Evolutionary conservation across 1,140 invertebrate species (phyloP), one percentile per base, ranked within the genome.

Genomic region (Grapholita molesta): DNA sequence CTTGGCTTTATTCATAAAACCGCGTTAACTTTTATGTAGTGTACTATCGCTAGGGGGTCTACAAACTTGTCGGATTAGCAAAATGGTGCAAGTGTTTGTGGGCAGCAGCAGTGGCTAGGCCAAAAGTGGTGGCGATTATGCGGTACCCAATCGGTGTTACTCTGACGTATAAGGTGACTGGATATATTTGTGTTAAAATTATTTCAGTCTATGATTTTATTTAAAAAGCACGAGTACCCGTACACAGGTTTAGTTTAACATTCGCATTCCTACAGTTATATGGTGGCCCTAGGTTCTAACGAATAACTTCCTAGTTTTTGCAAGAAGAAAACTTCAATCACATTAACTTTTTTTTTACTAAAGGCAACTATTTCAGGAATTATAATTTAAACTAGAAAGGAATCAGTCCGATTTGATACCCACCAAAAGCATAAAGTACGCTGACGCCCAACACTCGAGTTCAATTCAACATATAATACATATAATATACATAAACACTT

Each of bases 1-100:
- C 23, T 18, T 57, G 15, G 25, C 55, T 71, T 33, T 57, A 66
- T 64, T 69, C 67, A 72, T 70, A 68, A 69, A 71, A 48, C n/a
- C 35, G 70, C 67, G 66, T 74, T 68, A 48, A 74, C 61, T 66
- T 71, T 70, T 72, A 70, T 61, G 55, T 61, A 25, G 55, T 61
- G 55, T 61, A 30, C 0, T 32, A 66, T 57, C 69, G 71, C 75
- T 52, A 64, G 67, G 73, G 69, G 72, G 70, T 28, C 67, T 18
- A 42, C 25, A 69, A 15, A 61, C 55, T 28, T 28, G 55, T 28
- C 55, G 23, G 55, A 61, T 61, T 61, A 30, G 25, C 55, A 15
- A 61, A 30, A 28, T 61, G 55, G 55, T 61, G 55, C 55, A 61
- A 61, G 55, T 61, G 55, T 25, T 28, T 55, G 53, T 30, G 24